Base-by-base conservation (phyloP, 1,140 invertebrate species). In the Zaprionus africanus region DNA sequence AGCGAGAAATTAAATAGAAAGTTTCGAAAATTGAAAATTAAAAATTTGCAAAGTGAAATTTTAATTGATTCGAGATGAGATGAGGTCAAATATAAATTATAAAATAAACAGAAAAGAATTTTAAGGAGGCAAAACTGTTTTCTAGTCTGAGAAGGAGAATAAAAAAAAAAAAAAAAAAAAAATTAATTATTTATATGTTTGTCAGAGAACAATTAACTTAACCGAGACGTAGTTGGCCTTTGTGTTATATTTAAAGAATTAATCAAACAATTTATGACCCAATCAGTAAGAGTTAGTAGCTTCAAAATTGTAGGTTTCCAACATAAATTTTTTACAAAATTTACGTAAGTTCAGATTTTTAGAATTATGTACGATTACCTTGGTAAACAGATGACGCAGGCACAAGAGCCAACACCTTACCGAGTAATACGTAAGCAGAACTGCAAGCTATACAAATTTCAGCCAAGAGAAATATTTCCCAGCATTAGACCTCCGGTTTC, bases 1-100 rank as follows among this genome's bases (percentile, higher is more conserved):
- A 36, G 43, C 49, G 22, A 38, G 13, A 34, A 80, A 84, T 80
- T 80, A 69, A 78, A 84, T 83, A 83, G 66, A 60, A 71, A 84
- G 79, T 24, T 26, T 3, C 1, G 3, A 65, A 65, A 65, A 54
- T 66, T 58, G 54, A 57, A 66, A 61, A 56, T 26, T 28, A 57
- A 66, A 61, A 62, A 17, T 15, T 22, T 22, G 1, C 22, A 22
- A 22, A 22, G 22, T 22, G 24, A 70, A 56, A 62, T 62, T 66
- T 34, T 85, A 85, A 85, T 90, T 90, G 75, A 81, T 85, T 83
- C 31, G 31, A 11, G 7, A 11, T 34, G 31, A 11, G 31, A 9
- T n/a, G n/a, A 7, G 7, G 28, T 28, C 28, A 28, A 31, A 31
- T 9, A 31, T 4, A 3, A 22, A 22, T n/a, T n/a, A n/a, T 2